Evolutionary conservation across 30 jellyfish, hydroid and myxozoan genomes (phyloP).

Genomic region (Hydractinia symbiolongicarpus): DNA sequence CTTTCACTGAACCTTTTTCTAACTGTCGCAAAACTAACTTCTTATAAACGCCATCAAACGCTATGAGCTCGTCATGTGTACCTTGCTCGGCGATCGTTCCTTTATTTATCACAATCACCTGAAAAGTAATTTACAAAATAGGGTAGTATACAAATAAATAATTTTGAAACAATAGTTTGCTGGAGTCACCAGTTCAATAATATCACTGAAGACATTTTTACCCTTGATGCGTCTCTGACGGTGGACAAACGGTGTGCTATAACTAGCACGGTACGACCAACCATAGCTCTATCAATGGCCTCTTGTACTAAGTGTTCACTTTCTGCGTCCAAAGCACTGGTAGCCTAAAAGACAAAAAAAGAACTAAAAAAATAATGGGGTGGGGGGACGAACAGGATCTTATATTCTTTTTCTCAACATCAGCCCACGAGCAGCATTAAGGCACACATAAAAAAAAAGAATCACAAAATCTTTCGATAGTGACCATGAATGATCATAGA

Average conservation of each 20-base stretch:
- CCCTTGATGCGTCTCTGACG: slow-evolving; percentile 89
- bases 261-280: slow-evolving; percentile 87
- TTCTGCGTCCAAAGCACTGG: slow-evolving; percentile 96
- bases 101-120: slow-evolving; percentile 80
- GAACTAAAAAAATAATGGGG: not conserved
- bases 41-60: slow-evolving; percentile 64
- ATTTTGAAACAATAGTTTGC: too few relatives aligned
- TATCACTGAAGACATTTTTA: slow-evolving; percentile 1
- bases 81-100: slow-evolving; percentile 88
- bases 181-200: too few relatives aligned
- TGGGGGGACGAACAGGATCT: not conserved
- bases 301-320: slow-evolving; percentile 91
- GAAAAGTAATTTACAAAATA: not conserved
- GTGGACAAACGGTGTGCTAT: slow-evolving; percentile 95
- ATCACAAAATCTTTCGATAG: too few relatives aligned
- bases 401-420: not conserved
- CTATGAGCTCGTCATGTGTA: slow-evolving; percentile 87
- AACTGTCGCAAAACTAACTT: slow-evolving; percentile 76
- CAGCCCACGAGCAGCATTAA: too few relatives aligned
- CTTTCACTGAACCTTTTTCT: not conserved
- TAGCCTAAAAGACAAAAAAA: slow-evolving; percentile 49
- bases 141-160: not conserved
- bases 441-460: too few relatives aligned
- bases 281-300: slow-evolving; percentile 97
- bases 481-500: too few relatives aligned